These are phyloP conservation scores for Etheostoma cragini DNA, from an alignment of 2,113 vertebrate genomes.

Conservation along the genomic window DNA sequence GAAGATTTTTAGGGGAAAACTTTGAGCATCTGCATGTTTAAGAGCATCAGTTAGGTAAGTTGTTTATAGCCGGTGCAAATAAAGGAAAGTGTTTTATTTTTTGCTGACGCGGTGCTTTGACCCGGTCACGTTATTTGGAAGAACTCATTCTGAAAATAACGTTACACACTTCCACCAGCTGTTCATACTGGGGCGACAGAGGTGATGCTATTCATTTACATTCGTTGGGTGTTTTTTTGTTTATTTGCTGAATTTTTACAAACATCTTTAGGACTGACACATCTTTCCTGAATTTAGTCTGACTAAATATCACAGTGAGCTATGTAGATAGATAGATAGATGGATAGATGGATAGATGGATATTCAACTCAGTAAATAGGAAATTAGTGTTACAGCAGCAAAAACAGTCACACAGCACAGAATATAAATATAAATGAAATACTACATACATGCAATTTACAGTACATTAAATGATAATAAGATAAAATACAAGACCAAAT, in stretches of 20 bases:
- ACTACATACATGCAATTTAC: too few relatives aligned
- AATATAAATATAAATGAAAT: too few relatives aligned
- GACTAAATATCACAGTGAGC: too few relatives aligned
- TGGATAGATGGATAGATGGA: too few relatives aligned
- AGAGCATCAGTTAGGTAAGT: not conserved
- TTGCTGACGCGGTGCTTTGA: not conserved
- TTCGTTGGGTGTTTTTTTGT: not conserved
- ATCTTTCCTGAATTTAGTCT: not conserved
- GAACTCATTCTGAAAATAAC: not conserved
- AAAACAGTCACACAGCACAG: too few relatives aligned
- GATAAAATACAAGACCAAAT: too few relatives aligned
- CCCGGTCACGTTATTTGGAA: not conserved
- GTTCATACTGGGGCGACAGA: not conserved
- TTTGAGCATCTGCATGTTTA: not conserved
- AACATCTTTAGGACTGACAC: not conserved
- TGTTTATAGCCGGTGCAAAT: not conserved
- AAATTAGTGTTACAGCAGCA: too few relatives aligned
- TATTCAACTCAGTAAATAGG: too few relatives aligned
- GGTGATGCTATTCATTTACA: not conserved
- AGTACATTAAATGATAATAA: too few relatives aligned
- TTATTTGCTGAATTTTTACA: not conserved
- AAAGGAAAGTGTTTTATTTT: not conserved
- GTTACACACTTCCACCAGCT: not conserved
- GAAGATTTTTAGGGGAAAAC: not conserved
- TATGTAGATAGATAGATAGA: too few relatives aligned